A percentile compares a stretch with the other conserved stretches of the same genome.
Conservation (phyloP, 2,888 invertebrate genomes). For the Microchrysa polita region DNA sequence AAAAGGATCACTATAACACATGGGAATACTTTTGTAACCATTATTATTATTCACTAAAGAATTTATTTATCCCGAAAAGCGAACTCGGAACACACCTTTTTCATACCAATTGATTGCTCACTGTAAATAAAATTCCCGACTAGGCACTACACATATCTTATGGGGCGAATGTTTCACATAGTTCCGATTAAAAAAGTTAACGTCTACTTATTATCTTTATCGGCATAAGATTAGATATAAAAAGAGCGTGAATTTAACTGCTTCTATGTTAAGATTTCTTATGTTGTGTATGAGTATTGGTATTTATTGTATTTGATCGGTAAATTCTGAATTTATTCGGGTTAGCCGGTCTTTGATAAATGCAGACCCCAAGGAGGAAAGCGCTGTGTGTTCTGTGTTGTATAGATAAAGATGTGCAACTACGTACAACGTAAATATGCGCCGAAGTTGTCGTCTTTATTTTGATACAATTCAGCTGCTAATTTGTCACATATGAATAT, state of each 20-base stretch:
- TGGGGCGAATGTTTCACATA: not conserved
- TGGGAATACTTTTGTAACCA: not conserved
- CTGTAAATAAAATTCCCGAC: slow-evolving; percentile 3
- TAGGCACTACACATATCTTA: not conserved
- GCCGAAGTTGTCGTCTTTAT: no score
- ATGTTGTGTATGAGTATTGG: no score
- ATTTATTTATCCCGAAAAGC: not conserved
- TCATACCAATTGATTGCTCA: not conserved
- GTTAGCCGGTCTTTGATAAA: no score
- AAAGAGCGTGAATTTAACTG: not conserved
- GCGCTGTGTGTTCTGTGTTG: not conserved
- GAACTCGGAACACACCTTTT: slow-evolving; percentile 4
- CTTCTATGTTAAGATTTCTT: no score
- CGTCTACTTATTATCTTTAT: slow-evolving; percentile 15
- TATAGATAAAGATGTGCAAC: not conserved
- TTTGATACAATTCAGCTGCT: no score
- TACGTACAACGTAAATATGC: no score
- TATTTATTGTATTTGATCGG: no score
- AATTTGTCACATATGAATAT: no score
- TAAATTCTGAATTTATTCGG: no score
- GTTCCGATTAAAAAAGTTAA: slow-evolving; percentile 8
- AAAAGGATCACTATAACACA: not conserved
- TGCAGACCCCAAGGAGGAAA: no score
- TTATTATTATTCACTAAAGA: not conserved
- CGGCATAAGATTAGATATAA: slow-evolving; percentile 10